Evolutionary conservation across 2,797 vertebrate genomes (phyloP).

Genomic region (Pseudomugil tenellus): DNA sequence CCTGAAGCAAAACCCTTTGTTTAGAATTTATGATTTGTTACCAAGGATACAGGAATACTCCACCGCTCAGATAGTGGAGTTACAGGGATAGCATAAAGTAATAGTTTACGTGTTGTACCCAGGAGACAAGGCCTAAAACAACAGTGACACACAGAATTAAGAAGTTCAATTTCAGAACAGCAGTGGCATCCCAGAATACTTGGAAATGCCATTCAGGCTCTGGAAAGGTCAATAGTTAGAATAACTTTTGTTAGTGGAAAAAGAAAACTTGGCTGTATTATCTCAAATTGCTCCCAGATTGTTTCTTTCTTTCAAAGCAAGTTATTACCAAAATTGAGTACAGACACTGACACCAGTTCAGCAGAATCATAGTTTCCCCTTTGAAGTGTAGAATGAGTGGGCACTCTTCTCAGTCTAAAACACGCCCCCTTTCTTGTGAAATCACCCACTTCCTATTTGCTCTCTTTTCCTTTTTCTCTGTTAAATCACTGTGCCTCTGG

Average conservation of each 20-base stretch:
- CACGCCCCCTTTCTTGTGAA: conserved; percentile 39
- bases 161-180: conserved; percentile 78
- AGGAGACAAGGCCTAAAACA: conserved; percentile 77
- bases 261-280: conserved; percentile 74
- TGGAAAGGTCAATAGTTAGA: conserved; percentile 87
- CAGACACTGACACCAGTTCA: conserved; percentile 81
- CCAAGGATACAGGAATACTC: conserved; percentile 9
- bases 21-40: conserved; percentile 4
- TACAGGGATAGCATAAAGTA: conserved; percentile 45
- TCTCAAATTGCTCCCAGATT: conserved; percentile 87
- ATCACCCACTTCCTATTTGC: conserved; percentile 60
- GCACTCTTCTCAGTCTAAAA: conserved; percentile 62
- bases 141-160: conserved; percentile 79
- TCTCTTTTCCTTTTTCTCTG: conserved; percentile 30
- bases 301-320: conserved; percentile 71
- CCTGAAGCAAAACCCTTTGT: conserved; percentile 8
- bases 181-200: conserved; percentile 76
- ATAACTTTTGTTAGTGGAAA: conserved; percentile 82
- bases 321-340: conserved; percentile 84
- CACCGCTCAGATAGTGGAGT: conserved; percentile 28
- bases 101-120: conserved; percentile 68
- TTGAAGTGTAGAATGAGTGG: conserved; percentile 73
- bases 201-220: conserved; percentile 83
- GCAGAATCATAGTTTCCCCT: conserved; percentile 77
- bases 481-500: conserved; percentile 51